Conservation (phyloP, 2,888 invertebrate genomes). For the Caenorhabditis wallacei region DNA sequence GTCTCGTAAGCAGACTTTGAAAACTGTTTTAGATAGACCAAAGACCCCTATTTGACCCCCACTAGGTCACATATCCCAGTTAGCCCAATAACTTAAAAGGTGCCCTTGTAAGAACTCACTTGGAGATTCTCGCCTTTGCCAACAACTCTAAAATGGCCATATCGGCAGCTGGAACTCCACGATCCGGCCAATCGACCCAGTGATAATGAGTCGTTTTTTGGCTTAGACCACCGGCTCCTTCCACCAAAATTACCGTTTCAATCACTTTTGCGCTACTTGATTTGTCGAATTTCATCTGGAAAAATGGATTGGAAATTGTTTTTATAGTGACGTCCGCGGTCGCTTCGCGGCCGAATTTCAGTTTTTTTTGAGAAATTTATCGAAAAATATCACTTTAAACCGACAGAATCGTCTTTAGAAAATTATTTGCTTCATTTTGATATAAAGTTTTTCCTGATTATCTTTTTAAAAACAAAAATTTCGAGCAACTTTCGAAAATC, state of each 20-base stretch:
- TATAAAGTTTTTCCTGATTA: too few species aligned
- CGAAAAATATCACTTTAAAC: too few species aligned
- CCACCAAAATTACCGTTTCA: conserved; percentile 4
- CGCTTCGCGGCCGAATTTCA: not conserved
- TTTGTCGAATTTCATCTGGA: conserved; percentile 4
- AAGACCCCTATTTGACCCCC: too few species aligned
- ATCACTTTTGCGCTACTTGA: conserved; percentile 22
- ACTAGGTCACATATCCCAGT: too few species aligned
- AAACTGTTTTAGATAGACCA: too few species aligned
- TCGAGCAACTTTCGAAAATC: too few species aligned
- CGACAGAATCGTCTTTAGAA: too few species aligned
- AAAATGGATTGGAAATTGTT: not conserved
- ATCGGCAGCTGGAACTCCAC: conserved; percentile 34
- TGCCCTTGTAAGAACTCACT: not conserved
- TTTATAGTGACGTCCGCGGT: not conserved
- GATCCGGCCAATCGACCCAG: conserved; percentile 43
- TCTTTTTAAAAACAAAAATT: too few species aligned
- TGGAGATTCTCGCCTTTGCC: conserved; percentile 19
- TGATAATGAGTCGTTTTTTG: conserved; percentile 28
- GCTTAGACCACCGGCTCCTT: conserved; percentile 7
- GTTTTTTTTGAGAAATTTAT: too few species aligned
- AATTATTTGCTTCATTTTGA: too few species aligned
- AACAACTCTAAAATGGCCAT: conserved; percentile 18
- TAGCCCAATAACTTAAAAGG: too few species aligned
- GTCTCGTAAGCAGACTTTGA: too few species aligned